phyloP scores from a whole-genome alignment of 2,888 invertebrate species.

The Sympetrum striolatum region DNA sequence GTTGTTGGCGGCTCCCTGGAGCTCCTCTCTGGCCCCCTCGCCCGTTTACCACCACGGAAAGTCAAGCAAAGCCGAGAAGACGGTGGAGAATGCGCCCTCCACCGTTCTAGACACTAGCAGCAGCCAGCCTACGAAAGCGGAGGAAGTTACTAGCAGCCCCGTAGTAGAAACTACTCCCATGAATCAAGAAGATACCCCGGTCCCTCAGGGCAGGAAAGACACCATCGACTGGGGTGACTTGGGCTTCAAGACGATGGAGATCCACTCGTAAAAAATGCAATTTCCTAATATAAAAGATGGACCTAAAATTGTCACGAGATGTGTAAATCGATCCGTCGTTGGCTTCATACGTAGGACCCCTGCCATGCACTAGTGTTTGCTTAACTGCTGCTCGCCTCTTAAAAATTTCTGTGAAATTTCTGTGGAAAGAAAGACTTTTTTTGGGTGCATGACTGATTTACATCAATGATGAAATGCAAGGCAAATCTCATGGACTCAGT shows the following conservation, averaged over 20 bases:
- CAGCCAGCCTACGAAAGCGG: neutral
- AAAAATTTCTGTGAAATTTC: neutral
- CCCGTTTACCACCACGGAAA: slow-evolving; percentile 22
- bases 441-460: slow-evolving; percentile 11
- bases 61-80: neutral
- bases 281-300: neutral
- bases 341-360: neutral
- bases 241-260: neutral
- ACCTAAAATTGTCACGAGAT: neutral
- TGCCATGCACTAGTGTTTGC: neutral
- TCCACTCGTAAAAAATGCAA: neutral
- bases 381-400: neutral
- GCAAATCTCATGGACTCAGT: neutral
- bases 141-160: neutral
- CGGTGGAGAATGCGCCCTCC: neutral
- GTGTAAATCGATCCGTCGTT: neutral
- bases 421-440: slow-evolving; percentile 6
- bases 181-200: neutral
- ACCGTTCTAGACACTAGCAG: neutral
- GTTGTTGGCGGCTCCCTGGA: neutral
- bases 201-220: slow-evolving; percentile 5
- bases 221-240: slow-evolving; percentile 9
- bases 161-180: neutral
- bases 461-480: slow-evolving; percentile 5
- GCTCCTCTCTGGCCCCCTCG: neutral